phyloP scores from a whole-genome alignment of 2,113 vertebrate species.

The Aspidoscelis tigris region DNA sequence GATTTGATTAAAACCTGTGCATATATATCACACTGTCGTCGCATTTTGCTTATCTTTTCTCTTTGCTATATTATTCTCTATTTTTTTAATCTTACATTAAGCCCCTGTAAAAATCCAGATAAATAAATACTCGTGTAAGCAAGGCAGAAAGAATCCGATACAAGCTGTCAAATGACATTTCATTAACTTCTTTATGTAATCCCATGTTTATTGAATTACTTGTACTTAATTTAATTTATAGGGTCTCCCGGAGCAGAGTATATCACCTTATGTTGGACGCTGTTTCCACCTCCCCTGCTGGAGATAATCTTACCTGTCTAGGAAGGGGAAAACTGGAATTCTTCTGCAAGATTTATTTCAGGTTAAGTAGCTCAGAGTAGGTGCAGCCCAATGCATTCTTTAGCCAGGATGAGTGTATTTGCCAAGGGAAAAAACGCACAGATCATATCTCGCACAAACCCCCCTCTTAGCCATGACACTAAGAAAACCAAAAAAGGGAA shows the following conservation, averaged over 20 bases:
- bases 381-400: slow-evolving; percentile 57
- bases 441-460: slow-evolving; percentile 51
- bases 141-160: neutral
- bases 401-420: slow-evolving; percentile 52
- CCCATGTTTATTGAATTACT: slow-evolving; percentile 43
- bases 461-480: slow-evolving; percentile 19
- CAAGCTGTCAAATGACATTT: slow-evolving; percentile 22
- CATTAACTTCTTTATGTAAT: slow-evolving; percentile 24
- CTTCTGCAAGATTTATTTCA: slow-evolving; percentile 61
- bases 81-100: too few relatives aligned
- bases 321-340: slow-evolving; percentile 53
- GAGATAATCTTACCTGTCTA: slow-evolving; percentile 66
- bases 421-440: slow-evolving; percentile 38
- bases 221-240: slow-evolving; percentile 47
- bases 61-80: too few relatives aligned
- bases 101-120: too few relatives aligned
- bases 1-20: too few relatives aligned
- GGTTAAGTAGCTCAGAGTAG: slow-evolving; percentile 63
- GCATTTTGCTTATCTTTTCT: too few relatives aligned
- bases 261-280: slow-evolving; percentile 50
- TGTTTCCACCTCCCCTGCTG: neutral
- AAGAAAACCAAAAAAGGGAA: slow-evolving; percentile 63
- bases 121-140: neutral
- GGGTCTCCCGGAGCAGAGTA: slow-evolving; percentile 13
- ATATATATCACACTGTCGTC: too few relatives aligned